Evolutionary conservation across 2,888 invertebrate species (phyloP).

Genomic region (Phortica okadai): DNA sequence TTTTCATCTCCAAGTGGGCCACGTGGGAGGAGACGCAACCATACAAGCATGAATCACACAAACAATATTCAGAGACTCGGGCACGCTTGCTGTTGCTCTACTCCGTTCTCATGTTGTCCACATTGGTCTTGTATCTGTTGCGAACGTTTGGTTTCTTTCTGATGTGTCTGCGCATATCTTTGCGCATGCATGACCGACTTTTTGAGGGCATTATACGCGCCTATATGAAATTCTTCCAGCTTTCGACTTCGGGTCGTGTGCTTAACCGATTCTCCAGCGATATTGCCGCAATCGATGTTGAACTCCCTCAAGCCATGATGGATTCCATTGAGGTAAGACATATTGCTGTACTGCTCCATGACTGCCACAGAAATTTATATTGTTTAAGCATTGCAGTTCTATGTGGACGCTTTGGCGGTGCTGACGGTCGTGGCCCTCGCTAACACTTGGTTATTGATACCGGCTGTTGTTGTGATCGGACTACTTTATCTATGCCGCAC

Average conservation of each 20-base stretch:
- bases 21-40: constrained; percentile 74
- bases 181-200: constrained; percentile 85
- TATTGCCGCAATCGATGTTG: constrained; percentile 81
- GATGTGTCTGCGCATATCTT: constrained; percentile 85
- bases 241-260: constrained; percentile 82
- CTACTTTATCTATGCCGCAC: constrained; percentile 79
- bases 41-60: constrained; percentile 49
- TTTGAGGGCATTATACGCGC: constrained; percentile 85
- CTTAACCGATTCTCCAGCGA: constrained; percentile 88
- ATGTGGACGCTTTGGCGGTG: constrained; percentile 76
- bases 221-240: constrained; percentile 86
- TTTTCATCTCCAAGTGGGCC: constrained; percentile 84
- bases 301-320: constrained; percentile 80
- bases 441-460: constrained; percentile 80
- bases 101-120: constrained; percentile 63
- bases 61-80: constrained; percentile 56
- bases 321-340: constrained; percentile 79
- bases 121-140: constrained; percentile 79
- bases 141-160: constrained; percentile 82
- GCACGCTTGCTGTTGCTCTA: constrained; percentile 67
- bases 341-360: neutral
- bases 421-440: constrained; percentile 81
- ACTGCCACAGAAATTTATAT: constrained; percentile 4
- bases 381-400: constrained; percentile 59
- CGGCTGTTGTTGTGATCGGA: constrained; percentile 79